Base-by-base conservation (phyloP, 2,113 vertebrate genomes). In the Ciconia boyciana region DNA sequence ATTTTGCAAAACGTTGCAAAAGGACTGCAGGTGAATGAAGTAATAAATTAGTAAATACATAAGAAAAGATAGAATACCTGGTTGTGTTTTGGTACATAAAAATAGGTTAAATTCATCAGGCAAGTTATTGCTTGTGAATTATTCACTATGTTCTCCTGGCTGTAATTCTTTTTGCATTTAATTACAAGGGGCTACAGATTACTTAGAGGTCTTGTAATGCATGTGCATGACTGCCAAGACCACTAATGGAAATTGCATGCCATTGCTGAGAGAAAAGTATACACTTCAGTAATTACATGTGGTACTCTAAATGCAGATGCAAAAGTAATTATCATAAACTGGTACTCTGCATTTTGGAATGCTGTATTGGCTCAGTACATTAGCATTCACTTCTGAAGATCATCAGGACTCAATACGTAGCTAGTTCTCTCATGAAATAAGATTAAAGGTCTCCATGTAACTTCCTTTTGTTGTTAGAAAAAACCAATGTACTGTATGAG, bases 271-370 rank as follows among this genome's bases (percentile, higher is more conserved):
- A 94, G 92, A 87, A 75, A 96, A 96, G 52, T 54, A 91, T 89
- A 71, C 88, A 97, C 91, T 97, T 97, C 94, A 82, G 81, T 92
- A 97, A 97, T 93, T 94, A 92, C 94, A 96, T 91, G 84, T 93
- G 94, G 74, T 94, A 86, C 83, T 94, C 83, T 85, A 90, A 93
- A 96, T 96, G 77, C 89, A 90, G 87, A 87, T 97, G 94, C 69
- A 94, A 89, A 97, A 93, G 57, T 65, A 83, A 96, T 97, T 97
- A 95, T 91, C 93, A 96, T 97, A 85, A 96, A 97, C 96, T 86
- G 75, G n/a, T 91, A 85, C 55, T 91, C 78, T 88, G 81, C 55
- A 65, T 96, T 54, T 46, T 83, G 85, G 74, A 68, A 95, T 64
- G 52, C 54, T 71, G n/a, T 55, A 87, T 36, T 82, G 68, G 41